Evolutionary conservation across 2,888 invertebrate species (phyloP), one percentile per base, ranked within the genome.

Genomic region (Notodonta dromedarius): DNA sequence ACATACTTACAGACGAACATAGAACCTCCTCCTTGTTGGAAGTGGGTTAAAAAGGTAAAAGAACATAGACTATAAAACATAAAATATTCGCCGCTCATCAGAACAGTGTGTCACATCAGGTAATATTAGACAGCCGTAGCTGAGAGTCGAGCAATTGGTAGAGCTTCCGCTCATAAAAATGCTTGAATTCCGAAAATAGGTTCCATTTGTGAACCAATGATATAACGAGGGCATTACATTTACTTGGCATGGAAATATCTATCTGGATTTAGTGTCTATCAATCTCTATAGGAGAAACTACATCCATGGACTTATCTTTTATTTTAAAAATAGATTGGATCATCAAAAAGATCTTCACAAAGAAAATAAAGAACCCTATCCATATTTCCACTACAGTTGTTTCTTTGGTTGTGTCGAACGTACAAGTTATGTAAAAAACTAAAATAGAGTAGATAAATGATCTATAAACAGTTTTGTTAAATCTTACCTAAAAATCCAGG

Each of bases 401-500:
- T 24, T 24, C 1, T 2, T 24, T 24, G 24, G 24, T 24, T 24
- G 1, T 2, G 24, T 24, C 24, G 24, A 24, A 24, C 24, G 24
- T 24, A 24, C 24, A 24, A 24, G 24, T 24, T 24, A 24, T 24
- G 1, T 24, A 2, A 24, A 24, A 2, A 24, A 24, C 24, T 24
- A 24, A 2, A 24, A n/a, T n/a, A n/a, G n/a, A n/a, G n/a, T n/a
- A 11, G 42, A 9, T 42, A 42, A 12, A 42, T 35, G 2, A 6
- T 35, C 5, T 7, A 42, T 42, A 11, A 42, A 9, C 6, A 9
- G 9, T 11, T 24, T 24, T 9, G 9, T 12, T 40, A n/a, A 58
- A 40, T 69, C 97, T 97, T 87, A 98, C 98, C 98, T 81, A 98
- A 94, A 91, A 99, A 97, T 83, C 98, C 98, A 40, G 97, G 98